Conservation (phyloP, 2,797 vertebrate genomes). For the Anableps anableps region DNA sequence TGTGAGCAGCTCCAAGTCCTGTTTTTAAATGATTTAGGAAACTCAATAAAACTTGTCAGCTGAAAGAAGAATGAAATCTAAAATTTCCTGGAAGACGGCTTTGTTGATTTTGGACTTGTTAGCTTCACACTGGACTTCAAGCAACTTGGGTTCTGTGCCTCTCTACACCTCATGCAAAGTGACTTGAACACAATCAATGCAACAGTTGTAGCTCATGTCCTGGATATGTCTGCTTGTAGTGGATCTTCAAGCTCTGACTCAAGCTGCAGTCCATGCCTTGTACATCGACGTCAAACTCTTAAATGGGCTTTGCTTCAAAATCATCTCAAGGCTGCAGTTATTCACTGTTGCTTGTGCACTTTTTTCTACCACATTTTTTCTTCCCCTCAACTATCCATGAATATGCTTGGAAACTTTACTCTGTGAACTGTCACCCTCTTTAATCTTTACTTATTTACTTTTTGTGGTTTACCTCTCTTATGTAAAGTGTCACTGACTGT, state of each 20-base stretch:
- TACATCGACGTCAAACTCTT: neutral
- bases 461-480: neutral
- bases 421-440: neutral
- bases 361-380: neutral
- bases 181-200: neutral
- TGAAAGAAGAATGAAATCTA: neutral
- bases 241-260: neutral
- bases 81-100: neutral
- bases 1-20: neutral
- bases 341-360: neutral
- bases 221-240: neutral
- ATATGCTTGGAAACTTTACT: neutral
- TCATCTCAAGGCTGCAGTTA: neutral
- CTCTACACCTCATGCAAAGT: neutral
- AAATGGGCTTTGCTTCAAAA: neutral
- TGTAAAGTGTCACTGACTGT: neutral
- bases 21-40: neutral
- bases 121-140: neutral
- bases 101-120: neutral
- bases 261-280: neutral
- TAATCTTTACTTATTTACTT: neutral
- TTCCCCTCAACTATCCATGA: neutral
- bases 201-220: neutral
- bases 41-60: neutral
- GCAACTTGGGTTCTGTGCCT: neutral